Evolutionary conservation across 2,113 vertebrate species (phyloP), one percentile per base, ranked within the genome.

Genomic region (Nyctereutes procyonoides): DNA sequence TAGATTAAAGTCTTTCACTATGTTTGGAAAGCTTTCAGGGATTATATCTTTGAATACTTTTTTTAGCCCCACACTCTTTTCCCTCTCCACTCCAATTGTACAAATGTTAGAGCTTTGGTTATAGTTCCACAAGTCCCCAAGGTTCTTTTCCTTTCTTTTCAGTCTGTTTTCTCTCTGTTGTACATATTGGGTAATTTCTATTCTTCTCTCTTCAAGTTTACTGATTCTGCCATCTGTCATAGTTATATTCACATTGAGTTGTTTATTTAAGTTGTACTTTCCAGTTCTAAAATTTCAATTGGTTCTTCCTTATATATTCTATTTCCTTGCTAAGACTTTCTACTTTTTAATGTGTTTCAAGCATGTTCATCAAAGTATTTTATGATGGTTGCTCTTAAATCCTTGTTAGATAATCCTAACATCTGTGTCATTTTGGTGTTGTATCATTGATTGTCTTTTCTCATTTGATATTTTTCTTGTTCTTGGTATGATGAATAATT

Each of bases 201-300:
- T 82, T 86, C 30, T 53, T 83, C 60, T 88, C 0, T 77, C 30
- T 88, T 88, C 7, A 48, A 30, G 19, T 67, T 74, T 63, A 82
- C 63, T 32, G 84, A 35, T 65, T 88, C 65, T 74, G 63, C 73
- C 82, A 48, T 82, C 48, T 56, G 10, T 28, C n/a, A 84, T n/a
- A n/a, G 43, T 88, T n/a, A 48, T 88, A 32, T 35, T 74, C 19
- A 58, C 28, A 38, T 16, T 86, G 56, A 88, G 22, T 60, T 63
- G 28, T 82, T 96, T 76, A 43, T 82, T 74, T 74, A n/a, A 65
- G 58, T 81, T 81, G 43, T 87, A 80, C 69, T 79, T 95, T 91
- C 86, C 60, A 58, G 11, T 56, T 92, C 35, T 88, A 82, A 88
- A 82, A 38, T 83, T 82, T 69, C 26, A 9, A 51, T 63, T 95